Evolutionary conservation across 2,888 invertebrate genomes (phyloP).

Genomic region (Drosophila conformis): DNA sequence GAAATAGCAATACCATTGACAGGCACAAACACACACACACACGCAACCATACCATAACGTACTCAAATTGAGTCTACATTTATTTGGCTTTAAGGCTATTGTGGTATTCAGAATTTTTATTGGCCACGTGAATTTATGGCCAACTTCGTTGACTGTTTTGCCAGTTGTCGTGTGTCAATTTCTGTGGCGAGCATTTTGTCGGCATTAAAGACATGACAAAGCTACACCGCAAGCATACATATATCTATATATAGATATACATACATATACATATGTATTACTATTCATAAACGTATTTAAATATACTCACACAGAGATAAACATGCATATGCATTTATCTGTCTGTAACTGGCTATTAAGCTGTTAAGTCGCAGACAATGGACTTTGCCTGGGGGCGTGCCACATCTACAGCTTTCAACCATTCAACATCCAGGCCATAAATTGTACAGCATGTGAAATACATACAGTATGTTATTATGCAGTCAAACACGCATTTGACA

Average conservation of each 20-base stretch:
- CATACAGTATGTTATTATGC: conserved; percentile 23
- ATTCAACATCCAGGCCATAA: conserved; percentile 29
- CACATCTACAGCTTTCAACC: conserved; percentile 1
- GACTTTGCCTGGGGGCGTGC: conserved; percentile 36
- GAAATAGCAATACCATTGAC: conserved; percentile 38
- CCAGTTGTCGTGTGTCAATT: conserved; percentile 66
- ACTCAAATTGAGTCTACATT: conserved; percentile 51
- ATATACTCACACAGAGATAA: conserved; percentile 18
- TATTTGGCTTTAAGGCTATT: conserved; percentile 33
- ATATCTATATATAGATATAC: neutral
- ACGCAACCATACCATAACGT: conserved; percentile 21
- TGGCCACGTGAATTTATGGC: conserved; percentile 76
- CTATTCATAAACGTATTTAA: conserved; percentile 25
- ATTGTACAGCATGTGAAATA: conserved; percentile 22
- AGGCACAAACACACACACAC: conserved; percentile 14
- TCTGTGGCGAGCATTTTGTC: conserved; percentile 52
- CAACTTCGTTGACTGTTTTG: conserved; percentile 39
- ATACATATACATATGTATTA: neutral
- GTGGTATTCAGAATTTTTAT: conserved; percentile 72
- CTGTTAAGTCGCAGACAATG: conserved; percentile 43
- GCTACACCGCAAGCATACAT: conserved; percentile 44
- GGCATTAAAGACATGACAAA: conserved; percentile 55
- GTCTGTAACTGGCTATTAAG: conserved; percentile 39
- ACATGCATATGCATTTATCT: conserved; percentile 10
- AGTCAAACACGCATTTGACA: conserved; percentile 35